Evolutionary conservation across 1,140 invertebrate genomes (phyloP), one percentile per base, ranked within the genome.

Genomic region (Eurosta solidaginis): DNA sequence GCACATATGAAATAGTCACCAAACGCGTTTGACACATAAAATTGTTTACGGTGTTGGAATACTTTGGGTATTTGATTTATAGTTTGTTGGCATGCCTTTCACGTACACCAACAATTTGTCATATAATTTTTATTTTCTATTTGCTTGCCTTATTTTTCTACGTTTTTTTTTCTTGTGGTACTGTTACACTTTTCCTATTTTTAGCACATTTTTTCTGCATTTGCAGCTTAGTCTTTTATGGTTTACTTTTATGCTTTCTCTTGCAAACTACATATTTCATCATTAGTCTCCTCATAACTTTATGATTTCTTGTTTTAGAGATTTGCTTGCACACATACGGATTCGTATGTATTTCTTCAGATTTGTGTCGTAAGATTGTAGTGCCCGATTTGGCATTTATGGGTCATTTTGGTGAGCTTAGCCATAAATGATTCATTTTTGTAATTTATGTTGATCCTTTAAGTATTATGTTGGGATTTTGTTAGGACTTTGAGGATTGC

Each of bases 41-140:
- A 68, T 40, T 40, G 59, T 68, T 33, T 40, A 33, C 14, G 14
- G 54, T 7, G 59, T n/a, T 42, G 59, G 45, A 47, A 29, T 40
- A 33, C 5, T 22, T 68, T 68, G 59, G 59, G 20, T 33, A 40
- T 20, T n/a, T 68, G 59, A 68, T 68, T 68, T 68, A 68, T 68
- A 40, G 59, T 68, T 68, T 68, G 9, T 47, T 47, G n/a, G 42
- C 29, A 75, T 75, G 44, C 74, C 29, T 33, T 75, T 12, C 74
- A 75, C 74, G 74, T 75, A 17, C 74, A 68, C 20, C 74, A 45
- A 50, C 74, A 75, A 75, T 75, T 75, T 75, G 74, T 75, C 74
- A 75, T 75, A 75, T 45, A 75, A 17, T 45, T 50, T 75, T 14
- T 20, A 2, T 20, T n/a, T 40, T 14, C 20, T 22, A 2, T 68